phyloP scores from a whole-genome alignment of 2,113 vertebrate species.

The Macquaria australasica region DNA sequence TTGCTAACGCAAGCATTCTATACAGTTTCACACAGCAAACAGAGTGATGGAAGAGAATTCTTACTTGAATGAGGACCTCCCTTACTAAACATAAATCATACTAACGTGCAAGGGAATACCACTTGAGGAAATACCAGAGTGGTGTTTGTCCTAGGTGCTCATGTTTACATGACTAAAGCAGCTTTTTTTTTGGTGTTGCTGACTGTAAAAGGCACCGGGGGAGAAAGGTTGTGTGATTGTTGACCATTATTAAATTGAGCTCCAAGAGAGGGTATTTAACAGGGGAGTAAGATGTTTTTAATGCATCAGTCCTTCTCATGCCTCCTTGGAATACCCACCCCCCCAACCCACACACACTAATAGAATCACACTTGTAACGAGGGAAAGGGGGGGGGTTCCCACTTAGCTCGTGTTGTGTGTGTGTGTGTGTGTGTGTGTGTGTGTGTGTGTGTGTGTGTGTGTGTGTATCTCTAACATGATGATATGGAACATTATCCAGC shows the following conservation, averaged over 20 bases:
- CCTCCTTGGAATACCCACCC: not conserved
- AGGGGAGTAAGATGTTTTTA: not conserved
- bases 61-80: not conserved
- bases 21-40: constrained; percentile 31
- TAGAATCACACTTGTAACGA: constrained; percentile 7
- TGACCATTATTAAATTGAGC: constrained; percentile 29
- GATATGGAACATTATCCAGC: constrained; percentile 72
- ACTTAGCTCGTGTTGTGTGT: not conserved
- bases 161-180: constrained; percentile 19
- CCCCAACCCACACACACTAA: not conserved
- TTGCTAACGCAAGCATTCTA: not conserved
- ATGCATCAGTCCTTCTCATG: not conserved
- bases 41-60: not conserved
- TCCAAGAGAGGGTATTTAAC: constrained; percentile 25
- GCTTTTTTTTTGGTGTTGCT: not conserved
- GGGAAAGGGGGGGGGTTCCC: not conserved
- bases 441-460: not conserved
- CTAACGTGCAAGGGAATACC: constrained; percentile 20
- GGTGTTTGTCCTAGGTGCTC: constrained; percentile 4
- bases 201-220: constrained; percentile 1
- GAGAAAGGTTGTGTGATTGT: constrained; percentile 23
- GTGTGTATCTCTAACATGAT: constrained; percentile 47
- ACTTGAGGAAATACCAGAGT: constrained; percentile 5
- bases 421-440: not conserved
- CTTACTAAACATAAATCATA: constrained; percentile 21